A percentile compares a stretch with the other conserved stretches of the same genome.
These are phyloP conservation scores for Nasonia longicornis DNA, from an alignment of 1,140 invertebrate genomes.

Conservation along the genomic window DNA sequence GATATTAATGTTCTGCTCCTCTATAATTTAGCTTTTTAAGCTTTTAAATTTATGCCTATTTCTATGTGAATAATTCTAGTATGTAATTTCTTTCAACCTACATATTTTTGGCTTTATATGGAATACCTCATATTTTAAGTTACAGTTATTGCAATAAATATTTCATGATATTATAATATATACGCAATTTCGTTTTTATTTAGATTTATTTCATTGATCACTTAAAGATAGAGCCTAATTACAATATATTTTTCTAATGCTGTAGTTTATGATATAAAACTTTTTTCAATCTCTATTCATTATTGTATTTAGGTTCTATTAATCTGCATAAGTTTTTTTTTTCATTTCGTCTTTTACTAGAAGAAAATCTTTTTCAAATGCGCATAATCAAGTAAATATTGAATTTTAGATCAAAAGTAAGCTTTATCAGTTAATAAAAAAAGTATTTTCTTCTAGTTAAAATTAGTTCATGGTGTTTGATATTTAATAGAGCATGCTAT, in stretches of 20 bases:
- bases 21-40: slow-evolving; percentile 7
- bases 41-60: neutral
- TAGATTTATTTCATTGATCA: neutral
- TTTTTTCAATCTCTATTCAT: neutral
- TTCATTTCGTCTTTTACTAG: neutral
- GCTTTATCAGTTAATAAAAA: neutral
- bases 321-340: neutral
- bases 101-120: neutral
- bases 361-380: slow-evolving; percentile 14
- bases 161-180: neutral
- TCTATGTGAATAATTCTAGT: slow-evolving; percentile 6
- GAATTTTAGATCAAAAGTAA: neutral
- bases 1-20: neutral
- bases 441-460: slow-evolving; percentile 25
- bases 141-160: slow-evolving; percentile 1
- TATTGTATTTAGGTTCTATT: neutral
- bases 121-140: neutral
- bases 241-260: neutral
- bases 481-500: slow-evolving; percentile 40
- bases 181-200: slow-evolving; percentile 5
- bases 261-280: neutral
- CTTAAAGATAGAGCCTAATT: neutral
- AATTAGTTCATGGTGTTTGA: slow-evolving; percentile 38
- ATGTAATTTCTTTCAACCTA: slow-evolving; percentile 25
- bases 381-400: neutral